A percentile compares a stretch with the other conserved stretches of the same genome.
Conservation (phyloP, 2,113 vertebrate genomes). For the Halichoerus grypus region DNA sequence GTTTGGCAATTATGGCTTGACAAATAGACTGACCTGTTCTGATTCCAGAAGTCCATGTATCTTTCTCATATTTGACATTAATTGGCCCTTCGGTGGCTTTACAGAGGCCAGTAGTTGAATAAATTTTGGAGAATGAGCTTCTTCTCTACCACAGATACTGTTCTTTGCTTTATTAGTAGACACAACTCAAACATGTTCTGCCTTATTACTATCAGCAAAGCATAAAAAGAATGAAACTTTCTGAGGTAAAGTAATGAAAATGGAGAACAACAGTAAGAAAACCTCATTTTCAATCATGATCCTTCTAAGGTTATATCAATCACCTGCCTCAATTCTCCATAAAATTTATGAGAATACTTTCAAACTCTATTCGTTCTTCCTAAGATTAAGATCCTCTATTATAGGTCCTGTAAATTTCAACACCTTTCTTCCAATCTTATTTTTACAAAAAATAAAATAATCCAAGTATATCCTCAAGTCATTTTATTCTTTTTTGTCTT, state of each 20-base stretch:
- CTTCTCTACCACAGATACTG: neutral
- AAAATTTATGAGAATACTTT: neutral
- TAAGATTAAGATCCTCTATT: neutral
- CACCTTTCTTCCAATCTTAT: neutral
- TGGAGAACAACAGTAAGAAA: neutral
- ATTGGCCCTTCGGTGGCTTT: neutral
- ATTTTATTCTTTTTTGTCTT: neutral
- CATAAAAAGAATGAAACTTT: neutral
- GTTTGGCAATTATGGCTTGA: neutral
- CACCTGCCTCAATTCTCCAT: neutral
- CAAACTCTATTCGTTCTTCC: neutral
- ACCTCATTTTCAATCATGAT: neutral
- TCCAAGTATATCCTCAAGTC: neutral
- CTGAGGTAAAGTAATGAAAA: neutral
- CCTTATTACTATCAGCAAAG: neutral
- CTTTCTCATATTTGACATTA: neutral
- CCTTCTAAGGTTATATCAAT: neutral
- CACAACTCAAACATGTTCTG: neutral
- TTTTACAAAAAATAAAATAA: constrained; percentile 17
- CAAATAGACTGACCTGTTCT: neutral
- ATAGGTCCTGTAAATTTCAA: neutral
- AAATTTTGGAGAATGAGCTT: neutral
- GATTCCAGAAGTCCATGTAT: neutral
- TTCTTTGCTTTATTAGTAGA: neutral
- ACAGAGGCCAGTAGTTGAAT: neutral